A percentile compares a stretch with the other conserved stretches of the same genome.
These are phyloP conservation scores for Sycobia sp. DNA, from an alignment of 1,140 invertebrate species.

Conservation along the genomic window DNA sequence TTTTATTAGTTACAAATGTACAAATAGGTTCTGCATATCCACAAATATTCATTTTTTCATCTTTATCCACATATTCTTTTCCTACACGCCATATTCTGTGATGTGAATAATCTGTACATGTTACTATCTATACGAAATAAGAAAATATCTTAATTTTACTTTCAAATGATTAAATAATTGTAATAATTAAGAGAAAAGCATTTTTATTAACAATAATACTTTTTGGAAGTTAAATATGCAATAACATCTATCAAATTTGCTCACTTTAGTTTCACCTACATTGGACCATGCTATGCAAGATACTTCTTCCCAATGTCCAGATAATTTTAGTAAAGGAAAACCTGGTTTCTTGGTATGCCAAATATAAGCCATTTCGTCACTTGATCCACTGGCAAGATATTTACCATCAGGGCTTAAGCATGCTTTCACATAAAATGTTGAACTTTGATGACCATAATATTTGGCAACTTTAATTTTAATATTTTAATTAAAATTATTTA, in stretches of 20 bases:
- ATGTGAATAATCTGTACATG: slow-evolving; percentile 79
- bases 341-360: slow-evolving; percentile 74
- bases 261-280: slow-evolving; percentile 60
- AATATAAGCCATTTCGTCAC: slow-evolving; percentile 82
- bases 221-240: background rate
- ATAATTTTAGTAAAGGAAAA: slow-evolving; percentile 69
- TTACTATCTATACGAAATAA: slow-evolving; percentile 67
- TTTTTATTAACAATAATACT: background rate
- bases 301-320: slow-evolving; percentile 82
- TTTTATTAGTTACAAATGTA: slow-evolving; percentile 31
- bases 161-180: background rate
- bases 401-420: slow-evolving; percentile 78
- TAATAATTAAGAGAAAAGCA: no score
- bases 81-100: slow-evolving; percentile 78
- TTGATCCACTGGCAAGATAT: slow-evolving; percentile 83
- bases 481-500: slow-evolving; percentile 16
- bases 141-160: background rate
- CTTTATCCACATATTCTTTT: slow-evolving; percentile 61
- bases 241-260: slow-evolving; percentile 4
- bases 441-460: slow-evolving; percentile 72
- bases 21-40: slow-evolving; percentile 64
- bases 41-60: slow-evolving; percentile 57
- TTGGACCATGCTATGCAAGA: slow-evolving; percentile 81
- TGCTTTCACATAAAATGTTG: slow-evolving; percentile 83
- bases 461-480: slow-evolving; percentile 47